Percentiles rank a stretch among this genome's conserved stretches.
These are phyloP conservation scores for Sialia sialis DNA, from an alignment of 2,113 vertebrate species.

Conservation along the genomic window DNA sequence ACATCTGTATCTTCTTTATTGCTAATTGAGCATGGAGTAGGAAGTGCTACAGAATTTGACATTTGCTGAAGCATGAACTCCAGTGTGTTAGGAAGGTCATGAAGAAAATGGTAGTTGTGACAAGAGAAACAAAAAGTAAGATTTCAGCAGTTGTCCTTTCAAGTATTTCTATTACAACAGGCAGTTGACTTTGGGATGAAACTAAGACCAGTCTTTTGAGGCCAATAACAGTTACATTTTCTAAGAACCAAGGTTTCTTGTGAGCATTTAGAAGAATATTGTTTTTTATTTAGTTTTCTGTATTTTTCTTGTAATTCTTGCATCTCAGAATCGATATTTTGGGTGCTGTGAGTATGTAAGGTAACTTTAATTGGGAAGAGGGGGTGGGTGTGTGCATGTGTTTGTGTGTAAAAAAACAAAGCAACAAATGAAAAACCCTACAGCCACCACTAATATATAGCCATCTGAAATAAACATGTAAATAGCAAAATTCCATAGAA, in stretches of 20 bases:
- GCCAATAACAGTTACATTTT: neutral
- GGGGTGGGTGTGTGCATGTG: fast-evolving
- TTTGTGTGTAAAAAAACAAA: neutral
- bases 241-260: neutral
- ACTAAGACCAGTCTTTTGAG: neutral
- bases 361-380: neutral
- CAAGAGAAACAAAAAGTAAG: neutral
- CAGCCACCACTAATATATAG: neutral
- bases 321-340: neutral
- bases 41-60: neutral
- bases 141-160: neutral
- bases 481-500: neutral
- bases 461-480: neutral
- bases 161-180: neutral
- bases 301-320: neutral
- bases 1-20: neutral
- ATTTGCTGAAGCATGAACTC: neutral
- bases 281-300: neutral
- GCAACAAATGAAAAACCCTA: neutral
- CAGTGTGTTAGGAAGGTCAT: neutral
- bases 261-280: neutral
- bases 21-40: neutral
- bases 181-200: neutral
- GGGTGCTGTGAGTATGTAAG: neutral
- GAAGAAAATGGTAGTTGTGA: neutral